Base-by-base conservation (phyloP, 2,797 vertebrate genomes). In the Phalloptychus januarius region DNA sequence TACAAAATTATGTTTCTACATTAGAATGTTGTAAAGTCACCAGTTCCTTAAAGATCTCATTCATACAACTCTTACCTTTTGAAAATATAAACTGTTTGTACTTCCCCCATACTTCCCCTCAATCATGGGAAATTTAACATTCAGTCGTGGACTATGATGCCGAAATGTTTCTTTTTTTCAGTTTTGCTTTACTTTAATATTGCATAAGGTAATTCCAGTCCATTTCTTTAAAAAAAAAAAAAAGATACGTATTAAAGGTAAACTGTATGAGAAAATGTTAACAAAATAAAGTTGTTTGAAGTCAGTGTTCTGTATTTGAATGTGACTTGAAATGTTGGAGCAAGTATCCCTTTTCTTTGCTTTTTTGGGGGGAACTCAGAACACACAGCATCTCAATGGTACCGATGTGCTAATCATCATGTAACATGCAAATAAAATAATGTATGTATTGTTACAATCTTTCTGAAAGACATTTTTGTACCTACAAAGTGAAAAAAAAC, bases 211-310 rank as follows among this genome's bases (percentile, higher is more conserved):
- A 86, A 91, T 88, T 90, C 87, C 92, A 91, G 87, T 93, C 84
- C 33, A 86, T 95, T 95, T 94, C 85, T 92, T 71, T 88, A 93
- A 89, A 88, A 89, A 72, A 93, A 87, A 88, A 78, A 78, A 76
- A 56, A 77, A 36, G 61, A 85, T 75, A 83, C 92, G 85, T 90
- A 84, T 89, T 92, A 91, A 94, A 92, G 90, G 79, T 88, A 85
- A 20, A 75, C 31, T 72, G 70, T 92, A 91, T 90, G 83, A 93
- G 88, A 93, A 93, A 91, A 92, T 91, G 89, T 94, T 93, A 85
- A 91, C 84, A 88, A 94, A 95, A 95, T 92, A 92, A 95, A 95
- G 86, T 90, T 90, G 93, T 95, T 94, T 94, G 92, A 94, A 95
- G 92, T 95, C 84, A 91, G 83, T 93, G 90, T 94, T 90, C 88